Percentiles rank a stretch among this genome's conserved stretches.
These are phyloP conservation scores for Gobiocypris rarus DNA, from an alignment of 2,113 vertebrate species.

Conservation along the genomic window DNA sequence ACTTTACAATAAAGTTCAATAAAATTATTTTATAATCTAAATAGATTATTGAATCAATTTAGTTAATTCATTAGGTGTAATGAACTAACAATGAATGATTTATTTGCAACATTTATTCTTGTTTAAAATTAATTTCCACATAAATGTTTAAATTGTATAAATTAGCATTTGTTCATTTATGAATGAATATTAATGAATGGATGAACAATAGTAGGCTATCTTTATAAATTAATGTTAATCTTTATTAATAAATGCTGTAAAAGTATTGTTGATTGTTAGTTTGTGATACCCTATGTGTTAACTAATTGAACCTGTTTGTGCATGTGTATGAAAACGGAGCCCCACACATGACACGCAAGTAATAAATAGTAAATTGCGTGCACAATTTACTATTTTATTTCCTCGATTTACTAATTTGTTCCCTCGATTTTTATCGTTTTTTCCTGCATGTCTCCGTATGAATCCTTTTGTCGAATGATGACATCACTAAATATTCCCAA, in stretches of 20 bases:
- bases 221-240: neutral
- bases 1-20: too few species aligned
- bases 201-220: neutral
- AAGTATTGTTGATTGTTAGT: neutral
- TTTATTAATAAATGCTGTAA: neutral
- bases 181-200: neutral
- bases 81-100: neutral
- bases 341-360: too few species aligned
- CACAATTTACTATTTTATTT: too few species aligned
- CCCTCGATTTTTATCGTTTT: too few species aligned
- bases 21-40: neutral
- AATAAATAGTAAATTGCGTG: too few species aligned
- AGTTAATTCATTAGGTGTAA: neutral
- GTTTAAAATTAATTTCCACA: neutral
- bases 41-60: neutral
- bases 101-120: neutral
- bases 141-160: neutral
- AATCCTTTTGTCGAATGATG: neutral
- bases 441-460: too few species aligned
- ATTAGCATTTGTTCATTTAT: neutral
- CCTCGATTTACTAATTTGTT: too few species aligned
- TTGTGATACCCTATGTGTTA: neutral
- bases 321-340: too few species aligned
- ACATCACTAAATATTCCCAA: neutral
- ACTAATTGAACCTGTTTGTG: neutral